Percentiles rank a stretch among this genome's conserved stretches.
phyloP scores from a whole-genome alignment of 2,888 invertebrate genomes.

The Drosophila nigricruria region DNA sequence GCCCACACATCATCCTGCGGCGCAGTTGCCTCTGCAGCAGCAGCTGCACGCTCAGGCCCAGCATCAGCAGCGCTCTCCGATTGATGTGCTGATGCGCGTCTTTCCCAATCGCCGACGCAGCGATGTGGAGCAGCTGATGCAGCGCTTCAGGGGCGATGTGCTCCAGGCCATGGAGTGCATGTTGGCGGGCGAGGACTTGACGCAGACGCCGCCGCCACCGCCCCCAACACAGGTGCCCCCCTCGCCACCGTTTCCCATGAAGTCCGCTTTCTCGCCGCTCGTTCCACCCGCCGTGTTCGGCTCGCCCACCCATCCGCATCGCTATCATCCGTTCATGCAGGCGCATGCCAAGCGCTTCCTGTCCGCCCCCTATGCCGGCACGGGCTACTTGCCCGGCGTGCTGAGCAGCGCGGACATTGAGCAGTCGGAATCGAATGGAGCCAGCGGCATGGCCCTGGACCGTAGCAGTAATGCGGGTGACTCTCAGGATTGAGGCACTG shows the following conservation, averaged over 20 bases:
- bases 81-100: constrained; percentile 94
- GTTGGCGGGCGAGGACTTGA: constrained; percentile 88
- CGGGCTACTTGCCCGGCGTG: constrained; percentile 93
- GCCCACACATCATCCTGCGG: constrained; percentile 75
- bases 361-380: constrained; percentile 93
- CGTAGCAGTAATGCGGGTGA: constrained; percentile 84
- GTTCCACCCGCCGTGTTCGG: constrained; percentile 86
- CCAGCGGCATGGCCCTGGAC: constrained; percentile 83
- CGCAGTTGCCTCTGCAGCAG: constrained; percentile 63
- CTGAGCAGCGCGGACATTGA: constrained; percentile 86
- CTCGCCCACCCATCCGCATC: constrained; percentile 84
- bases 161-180: constrained; percentile 97
- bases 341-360: constrained; percentile 91
- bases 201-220: constrained; percentile 85
- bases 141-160: constrained; percentile 94
- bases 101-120: constrained; percentile 94
- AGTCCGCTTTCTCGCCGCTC: constrained; percentile 92
- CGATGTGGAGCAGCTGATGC: constrained; percentile 94
- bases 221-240: constrained; percentile 79
- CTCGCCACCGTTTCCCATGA: constrained; percentile 85
- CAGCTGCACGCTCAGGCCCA: constrained; percentile 47
- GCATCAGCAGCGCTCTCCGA: constrained; percentile 89
- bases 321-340: constrained; percentile 86
- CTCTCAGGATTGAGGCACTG: constrained; percentile 84
- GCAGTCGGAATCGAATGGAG: constrained; percentile 85